Evolutionary conservation across 2,113 vertebrate species (phyloP), one percentile per base, ranked within the genome.

Genomic region (Okapia johnstoni): DNA sequence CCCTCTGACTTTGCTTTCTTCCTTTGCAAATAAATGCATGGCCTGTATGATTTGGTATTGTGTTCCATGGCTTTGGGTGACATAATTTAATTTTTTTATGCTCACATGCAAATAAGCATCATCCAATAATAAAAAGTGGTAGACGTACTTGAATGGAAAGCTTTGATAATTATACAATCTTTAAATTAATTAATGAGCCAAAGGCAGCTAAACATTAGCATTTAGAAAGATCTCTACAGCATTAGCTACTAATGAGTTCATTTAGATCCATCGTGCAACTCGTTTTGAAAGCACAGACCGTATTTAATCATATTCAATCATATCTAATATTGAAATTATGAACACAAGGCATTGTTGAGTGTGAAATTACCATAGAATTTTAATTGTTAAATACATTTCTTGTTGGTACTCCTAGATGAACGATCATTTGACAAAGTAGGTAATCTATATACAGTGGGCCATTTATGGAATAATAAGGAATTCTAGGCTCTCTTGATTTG

Each of bases 181-280:
- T 99, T 98, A 99, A 98, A 99, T 99, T 99, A 99, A 99, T 99
- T 99, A 99, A 98, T 79, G 92, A 99, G 98, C 98, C 99, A 98
- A 99, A 98, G 98, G 98, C 99, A 99, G 99, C 98, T 98, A 99
- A 99, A 99, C 98, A 98, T 99, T 99, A 99, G 98, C 98, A 98
- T 99, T 99, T 99, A 99, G 98, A 99, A 98, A 98, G 98, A 43
- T 98, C 98, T 99, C 98, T 98, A 98, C 98, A 97, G 98, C 98
- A 98, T 99, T 99, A 99, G 98, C 94, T 96, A 61, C 98, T 99
- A 99, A 99, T 99, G 99, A 99, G 98, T 99, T 99, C 98, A 98
- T 99, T 98, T 99, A 99, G 98, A 99, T 98, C 98, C 98, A 98
- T 98, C 97, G 76, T 90, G 96, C 98, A 98, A 97, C 94, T 60